Conservation (phyloP, 2,113 vertebrate genomes). For the Bos taurus region DNA sequence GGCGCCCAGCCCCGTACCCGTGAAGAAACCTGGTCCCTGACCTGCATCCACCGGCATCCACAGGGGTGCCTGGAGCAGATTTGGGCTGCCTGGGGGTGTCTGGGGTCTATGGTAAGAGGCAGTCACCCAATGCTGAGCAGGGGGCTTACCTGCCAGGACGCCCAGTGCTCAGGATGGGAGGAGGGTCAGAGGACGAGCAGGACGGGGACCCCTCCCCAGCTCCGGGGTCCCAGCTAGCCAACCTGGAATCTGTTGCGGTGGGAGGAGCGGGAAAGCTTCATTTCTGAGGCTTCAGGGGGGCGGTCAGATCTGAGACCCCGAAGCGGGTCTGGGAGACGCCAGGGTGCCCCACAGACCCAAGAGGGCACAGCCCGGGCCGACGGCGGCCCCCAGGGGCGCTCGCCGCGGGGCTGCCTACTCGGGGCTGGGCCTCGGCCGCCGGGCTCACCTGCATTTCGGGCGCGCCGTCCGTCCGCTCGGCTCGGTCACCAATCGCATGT, state of each 20-base stretch:
- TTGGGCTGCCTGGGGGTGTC: not conserved
- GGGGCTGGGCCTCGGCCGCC: not conserved
- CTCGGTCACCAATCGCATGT: constrained; percentile 76
- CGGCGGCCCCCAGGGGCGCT: not conserved
- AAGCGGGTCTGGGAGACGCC: not conserved
- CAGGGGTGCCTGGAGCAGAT: not conserved
- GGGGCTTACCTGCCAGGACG: not conserved
- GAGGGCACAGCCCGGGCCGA: not conserved
- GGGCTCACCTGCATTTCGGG: constrained; percentile 76
- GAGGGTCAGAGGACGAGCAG: not conserved
- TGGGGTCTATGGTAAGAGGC: not conserved
- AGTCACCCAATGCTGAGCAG: not conserved
- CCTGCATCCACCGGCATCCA: not conserved
- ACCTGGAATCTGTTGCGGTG: not conserved
- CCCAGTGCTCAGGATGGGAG: not conserved
- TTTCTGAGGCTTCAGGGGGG: not conserved
- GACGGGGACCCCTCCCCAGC: not conserved
- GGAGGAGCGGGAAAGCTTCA: not conserved
- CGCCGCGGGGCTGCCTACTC: not conserved
- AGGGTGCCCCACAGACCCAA: not conserved
- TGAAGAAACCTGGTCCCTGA: not conserved
- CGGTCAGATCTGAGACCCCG: not conserved
- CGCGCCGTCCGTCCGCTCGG: constrained; percentile 65
- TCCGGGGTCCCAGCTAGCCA: not conserved
- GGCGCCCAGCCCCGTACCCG: not conserved